These are phyloP conservation scores for Eremophila alpestris DNA, from an alignment of 2,797 vertebrate species.

Conservation along the genomic window DNA sequence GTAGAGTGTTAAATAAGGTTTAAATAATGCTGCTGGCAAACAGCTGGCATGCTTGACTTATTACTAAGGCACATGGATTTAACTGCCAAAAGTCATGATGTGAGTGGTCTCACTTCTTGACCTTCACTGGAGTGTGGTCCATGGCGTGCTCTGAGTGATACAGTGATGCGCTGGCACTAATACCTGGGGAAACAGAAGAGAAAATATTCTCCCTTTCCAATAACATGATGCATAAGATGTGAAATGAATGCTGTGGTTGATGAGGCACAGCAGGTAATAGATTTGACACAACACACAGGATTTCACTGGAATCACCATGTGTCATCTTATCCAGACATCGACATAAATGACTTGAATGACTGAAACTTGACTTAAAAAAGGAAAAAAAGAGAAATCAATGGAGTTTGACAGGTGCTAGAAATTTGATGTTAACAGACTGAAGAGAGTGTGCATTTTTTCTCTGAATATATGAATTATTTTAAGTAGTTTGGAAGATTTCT, in stretches of 20 bases:
- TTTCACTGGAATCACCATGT: background rate
- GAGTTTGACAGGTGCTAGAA: background rate
- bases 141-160: background rate
- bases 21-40: background rate
- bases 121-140: background rate
- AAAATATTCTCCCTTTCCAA: constrained; percentile 28
- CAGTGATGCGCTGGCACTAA: background rate
- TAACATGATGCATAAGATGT: background rate
- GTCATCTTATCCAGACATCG: background rate
- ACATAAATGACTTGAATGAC: background rate
- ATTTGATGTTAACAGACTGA: background rate
- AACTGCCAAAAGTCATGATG: background rate
- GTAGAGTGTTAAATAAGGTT: background rate
- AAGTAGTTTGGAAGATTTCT: background rate
- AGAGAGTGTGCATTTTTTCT: background rate
- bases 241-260: constrained; percentile 3
- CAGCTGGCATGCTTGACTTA: background rate
- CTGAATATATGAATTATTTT: background rate
- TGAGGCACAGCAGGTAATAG: background rate
- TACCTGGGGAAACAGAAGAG: background rate
- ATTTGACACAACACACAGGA: background rate
- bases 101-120: constrained; percentile 17
- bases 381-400: background rate
- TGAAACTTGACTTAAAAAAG: background rate
- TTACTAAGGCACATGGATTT: background rate